Evolutionary conservation across 2,113 vertebrate genomes (phyloP).

Genomic region (Corythornis vintsioides): DNA sequence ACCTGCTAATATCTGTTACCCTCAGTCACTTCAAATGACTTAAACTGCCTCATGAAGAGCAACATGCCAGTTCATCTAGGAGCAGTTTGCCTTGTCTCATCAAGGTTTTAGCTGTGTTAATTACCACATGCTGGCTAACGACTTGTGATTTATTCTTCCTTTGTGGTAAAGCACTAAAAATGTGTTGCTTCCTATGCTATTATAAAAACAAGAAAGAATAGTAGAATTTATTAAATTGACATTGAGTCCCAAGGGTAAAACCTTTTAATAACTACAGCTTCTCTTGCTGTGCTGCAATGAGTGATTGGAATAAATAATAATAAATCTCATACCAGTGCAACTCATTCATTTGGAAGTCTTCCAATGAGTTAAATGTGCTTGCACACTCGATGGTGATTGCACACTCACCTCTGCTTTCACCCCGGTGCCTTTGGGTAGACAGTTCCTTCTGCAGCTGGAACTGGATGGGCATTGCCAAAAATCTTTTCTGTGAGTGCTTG

Average conservation of each 20-base stretch:
- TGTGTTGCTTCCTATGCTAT: not conserved
- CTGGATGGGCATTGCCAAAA: not conserved
- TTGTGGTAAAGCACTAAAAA: not conserved
- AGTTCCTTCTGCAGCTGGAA: not conserved
- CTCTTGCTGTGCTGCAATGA: not conserved
- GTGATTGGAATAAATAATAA: not conserved
- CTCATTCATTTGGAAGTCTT: not conserved
- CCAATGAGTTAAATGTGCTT: not conserved
- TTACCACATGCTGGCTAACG: not conserved
- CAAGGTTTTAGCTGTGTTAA: not conserved
- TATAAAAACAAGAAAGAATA: not conserved
- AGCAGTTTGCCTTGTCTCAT: not conserved
- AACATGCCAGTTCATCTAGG: no score
- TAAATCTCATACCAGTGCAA: not conserved
- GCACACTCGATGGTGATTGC: not conserved
- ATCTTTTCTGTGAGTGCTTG: not conserved
- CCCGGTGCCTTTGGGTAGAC: not conserved
- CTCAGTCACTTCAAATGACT: not conserved
- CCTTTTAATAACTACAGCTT: not conserved
- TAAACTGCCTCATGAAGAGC: not conserved
- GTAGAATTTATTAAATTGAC: not conserved
- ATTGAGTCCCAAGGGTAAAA: not conserved
- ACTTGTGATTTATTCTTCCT: not conserved
- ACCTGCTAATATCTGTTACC: not conserved
- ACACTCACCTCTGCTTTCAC: not conserved